These are phyloP conservation scores for Drosophila dives DNA, from an alignment of 2,888 invertebrate genomes.

Conservation along the genomic window DNA sequence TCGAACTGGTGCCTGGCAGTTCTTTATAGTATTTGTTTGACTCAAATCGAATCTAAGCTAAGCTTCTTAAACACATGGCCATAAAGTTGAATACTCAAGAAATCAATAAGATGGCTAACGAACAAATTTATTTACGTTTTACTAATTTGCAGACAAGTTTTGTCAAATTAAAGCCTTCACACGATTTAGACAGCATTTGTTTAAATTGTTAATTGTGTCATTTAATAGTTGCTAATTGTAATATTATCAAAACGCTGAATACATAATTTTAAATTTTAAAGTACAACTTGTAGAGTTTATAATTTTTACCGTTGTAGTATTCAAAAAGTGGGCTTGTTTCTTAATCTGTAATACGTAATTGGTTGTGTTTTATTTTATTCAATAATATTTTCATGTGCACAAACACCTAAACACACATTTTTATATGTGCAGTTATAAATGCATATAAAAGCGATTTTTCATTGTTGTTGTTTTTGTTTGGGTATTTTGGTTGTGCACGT, in stretches of 20 bases:
- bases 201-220: slow-evolving; percentile 43
- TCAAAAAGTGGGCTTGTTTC: slow-evolving; percentile 70
- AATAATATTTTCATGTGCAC: slow-evolving; percentile 9
- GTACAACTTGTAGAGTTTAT: neutral
- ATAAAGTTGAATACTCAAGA: slow-evolving; percentile 14
- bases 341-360: slow-evolving; percentile 22
- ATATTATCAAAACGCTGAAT: slow-evolving; percentile 12
- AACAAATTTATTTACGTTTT: slow-evolving; percentile 39
- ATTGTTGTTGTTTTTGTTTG: slow-evolving; percentile 15
- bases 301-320: slow-evolving; percentile 24
- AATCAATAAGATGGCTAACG: slow-evolving; percentile 19
- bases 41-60: neutral
- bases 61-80: neutral
- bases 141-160: slow-evolving; percentile 74
- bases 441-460: slow-evolving; percentile 30
- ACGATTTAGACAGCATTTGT: slow-evolving; percentile 35
- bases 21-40: slow-evolving; percentile 45
- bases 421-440: slow-evolving; percentile 21
- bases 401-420: neutral
- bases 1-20: slow-evolving; percentile 25
- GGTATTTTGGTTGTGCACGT: slow-evolving; percentile 26
- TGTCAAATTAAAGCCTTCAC: slow-evolving; percentile 55
- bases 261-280: slow-evolving; percentile 13
- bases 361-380: slow-evolving; percentile 32
- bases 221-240: slow-evolving; percentile 54